A percentile compares a stretch with the other conserved stretches of the same genome.
Evolutionary conservation across 1,140 invertebrate species (phyloP).

Genomic region (Diprion similis): DNA sequence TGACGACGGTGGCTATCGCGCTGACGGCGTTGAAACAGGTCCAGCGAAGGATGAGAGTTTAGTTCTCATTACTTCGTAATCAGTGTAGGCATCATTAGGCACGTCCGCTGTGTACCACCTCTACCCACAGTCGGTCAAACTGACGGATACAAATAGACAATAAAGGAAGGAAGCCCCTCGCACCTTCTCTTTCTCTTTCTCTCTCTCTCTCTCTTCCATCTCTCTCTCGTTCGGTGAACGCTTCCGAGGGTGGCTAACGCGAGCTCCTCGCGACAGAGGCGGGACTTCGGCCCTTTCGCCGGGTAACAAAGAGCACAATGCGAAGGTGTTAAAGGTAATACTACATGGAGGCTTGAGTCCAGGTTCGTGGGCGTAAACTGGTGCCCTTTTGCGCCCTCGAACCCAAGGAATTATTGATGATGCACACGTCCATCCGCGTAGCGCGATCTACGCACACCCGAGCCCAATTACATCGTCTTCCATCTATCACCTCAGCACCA

Average conservation of each 20-base stretch:
- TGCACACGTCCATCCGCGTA: conserved; percentile 1
- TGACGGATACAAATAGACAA: conserved; percentile 18
- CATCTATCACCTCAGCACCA: conserved; percentile 28
- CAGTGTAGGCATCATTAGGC: conserved; percentile 44
- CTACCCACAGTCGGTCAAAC: neutral
- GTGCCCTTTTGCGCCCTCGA: conserved; percentile 19
- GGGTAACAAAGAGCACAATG: neutral
- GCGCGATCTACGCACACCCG: no score
- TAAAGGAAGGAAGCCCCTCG: conserved; percentile 31
- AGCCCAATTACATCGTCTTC: neutral
- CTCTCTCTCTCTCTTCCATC: conserved; percentile 23
- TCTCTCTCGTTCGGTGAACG: conserved; percentile 28
- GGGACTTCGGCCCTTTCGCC: neutral
- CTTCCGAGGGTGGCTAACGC: neutral
- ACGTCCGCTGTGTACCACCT: conserved; percentile 8
- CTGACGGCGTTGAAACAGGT: conserved; percentile 1
- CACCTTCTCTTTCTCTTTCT: conserved; percentile 28
- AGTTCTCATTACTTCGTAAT: conserved; percentile 45
- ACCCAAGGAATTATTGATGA: conserved; percentile 41
- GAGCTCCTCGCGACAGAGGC: neutral
- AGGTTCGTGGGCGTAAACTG: conserved; percentile 2
- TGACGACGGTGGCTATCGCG: neutral
- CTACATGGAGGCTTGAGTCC: neutral
- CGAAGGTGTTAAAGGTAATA: conserved; percentile 1
- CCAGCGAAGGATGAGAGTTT: neutral